phyloP scores from a whole-genome alignment of 2,113 vertebrate species.

The Cinclus cinclus region DNA sequence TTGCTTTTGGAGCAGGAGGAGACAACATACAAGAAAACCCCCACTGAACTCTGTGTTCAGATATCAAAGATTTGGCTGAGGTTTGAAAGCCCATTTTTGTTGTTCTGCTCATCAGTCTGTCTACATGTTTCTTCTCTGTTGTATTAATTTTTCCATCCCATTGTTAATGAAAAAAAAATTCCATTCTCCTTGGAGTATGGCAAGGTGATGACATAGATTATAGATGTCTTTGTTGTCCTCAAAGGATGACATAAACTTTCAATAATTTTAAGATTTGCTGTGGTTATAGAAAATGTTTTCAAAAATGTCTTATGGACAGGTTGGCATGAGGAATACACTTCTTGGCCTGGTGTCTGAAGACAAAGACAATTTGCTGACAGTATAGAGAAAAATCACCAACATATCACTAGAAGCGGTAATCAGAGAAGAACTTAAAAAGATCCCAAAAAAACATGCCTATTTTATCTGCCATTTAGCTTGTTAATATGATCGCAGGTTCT shows the following conservation, averaged over 20 bases:
- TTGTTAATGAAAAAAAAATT: neutral
- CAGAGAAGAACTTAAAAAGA: neutral
- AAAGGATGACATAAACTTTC: neutral
- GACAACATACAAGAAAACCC: neutral
- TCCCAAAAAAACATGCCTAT: neutral
- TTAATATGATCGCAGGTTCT: neutral
- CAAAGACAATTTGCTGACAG: neutral
- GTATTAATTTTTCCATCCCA: neutral
- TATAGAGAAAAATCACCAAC: neutral
- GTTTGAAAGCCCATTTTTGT: neutral
- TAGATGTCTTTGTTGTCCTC: neutral
- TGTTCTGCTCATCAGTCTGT: neutral
- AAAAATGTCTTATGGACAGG: neutral
- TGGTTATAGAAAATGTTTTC: neutral
- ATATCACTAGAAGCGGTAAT: neutral
- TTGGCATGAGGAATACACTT: neutral
- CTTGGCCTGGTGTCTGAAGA: neutral
- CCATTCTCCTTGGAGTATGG: neutral
- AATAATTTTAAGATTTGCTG: neutral
- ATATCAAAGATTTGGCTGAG: neutral
- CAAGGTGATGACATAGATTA: neutral
- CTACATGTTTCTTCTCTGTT: neutral
- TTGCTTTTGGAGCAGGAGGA: neutral
- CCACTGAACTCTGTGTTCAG: neutral
- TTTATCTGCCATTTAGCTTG: neutral